These are phyloP conservation scores for Parazoanthus atlanticus DNA, from an alignment of 92 coral and sea anemone species.

Conservation along the genomic window DNA sequence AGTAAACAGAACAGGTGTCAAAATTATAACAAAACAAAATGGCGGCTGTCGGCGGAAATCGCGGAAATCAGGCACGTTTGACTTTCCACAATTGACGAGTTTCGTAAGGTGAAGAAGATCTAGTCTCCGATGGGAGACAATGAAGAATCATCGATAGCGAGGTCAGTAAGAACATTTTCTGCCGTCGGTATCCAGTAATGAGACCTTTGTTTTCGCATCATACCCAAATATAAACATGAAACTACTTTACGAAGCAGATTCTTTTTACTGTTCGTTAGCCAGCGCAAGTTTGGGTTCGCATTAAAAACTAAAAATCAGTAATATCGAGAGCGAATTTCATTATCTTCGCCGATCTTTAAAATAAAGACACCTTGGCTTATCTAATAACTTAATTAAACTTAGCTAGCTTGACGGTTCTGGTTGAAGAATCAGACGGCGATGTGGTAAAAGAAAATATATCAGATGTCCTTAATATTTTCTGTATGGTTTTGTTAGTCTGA, in stretches of 20 bases:
- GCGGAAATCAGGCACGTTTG: background rate
- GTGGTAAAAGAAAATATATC: too few species aligned
- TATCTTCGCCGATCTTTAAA: background rate
- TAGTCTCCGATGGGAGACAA: background rate
- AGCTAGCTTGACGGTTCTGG: too few species aligned
- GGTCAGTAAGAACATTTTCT: background rate
- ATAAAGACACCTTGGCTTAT: background rate
- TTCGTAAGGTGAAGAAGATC: background rate
- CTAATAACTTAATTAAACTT: too few species aligned
- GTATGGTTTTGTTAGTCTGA: too few species aligned
- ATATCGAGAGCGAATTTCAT: background rate
- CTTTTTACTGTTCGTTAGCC: too few species aligned
- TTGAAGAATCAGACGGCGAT: background rate
- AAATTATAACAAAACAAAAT: background rate
- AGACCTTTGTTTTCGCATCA: background rate
- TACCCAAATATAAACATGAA: background rate
- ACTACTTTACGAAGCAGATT: background rate
- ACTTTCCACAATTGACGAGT: background rate
- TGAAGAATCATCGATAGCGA: background rate
- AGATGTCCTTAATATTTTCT: too few species aligned
- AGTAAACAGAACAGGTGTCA: conserved; percentile 26
- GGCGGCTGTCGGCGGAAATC: background rate
- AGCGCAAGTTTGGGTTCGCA: background rate
- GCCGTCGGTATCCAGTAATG: background rate
- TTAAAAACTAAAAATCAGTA: too few species aligned